Evolutionary conservation across 2,888 invertebrate species (phyloP).

Genomic region (Ctena decussata): DNA sequence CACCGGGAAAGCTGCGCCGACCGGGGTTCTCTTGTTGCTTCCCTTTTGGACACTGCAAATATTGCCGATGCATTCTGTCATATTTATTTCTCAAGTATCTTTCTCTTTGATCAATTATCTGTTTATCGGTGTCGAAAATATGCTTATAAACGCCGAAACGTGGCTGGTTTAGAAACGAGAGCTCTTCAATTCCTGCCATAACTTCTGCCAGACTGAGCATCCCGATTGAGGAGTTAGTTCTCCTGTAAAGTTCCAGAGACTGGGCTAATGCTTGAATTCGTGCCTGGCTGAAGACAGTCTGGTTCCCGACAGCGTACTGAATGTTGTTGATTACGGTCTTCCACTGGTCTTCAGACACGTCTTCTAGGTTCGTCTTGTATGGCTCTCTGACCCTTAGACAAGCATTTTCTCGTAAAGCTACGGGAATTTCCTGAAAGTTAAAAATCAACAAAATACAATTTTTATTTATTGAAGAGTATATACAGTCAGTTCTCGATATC

Average conservation of each 20-base stretch:
- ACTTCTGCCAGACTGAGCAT: background rate
- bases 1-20: too few species aligned
- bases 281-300: background rate
- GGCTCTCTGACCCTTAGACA: constrained; percentile 40
- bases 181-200: background rate
- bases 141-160: background rate
- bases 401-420: constrained; percentile 28
- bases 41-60: too few species aligned
- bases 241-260: background rate
- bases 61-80: too few species aligned
- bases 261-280: background rate
- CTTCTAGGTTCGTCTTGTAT: constrained; percentile 22
- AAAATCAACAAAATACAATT: too few species aligned
- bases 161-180: background rate
- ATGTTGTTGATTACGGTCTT: constrained; percentile 22
- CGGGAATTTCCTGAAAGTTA: constrained; percentile 44
- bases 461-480: too few species aligned
- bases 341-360: constrained; percentile 27
- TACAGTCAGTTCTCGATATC: too few species aligned
- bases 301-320: background rate
- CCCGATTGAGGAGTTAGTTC: background rate
- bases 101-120: background rate
- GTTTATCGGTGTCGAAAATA: background rate
- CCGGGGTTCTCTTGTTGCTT: too few species aligned
- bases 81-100: background rate